A percentile compares a stretch with the other conserved stretches of the same genome.
Conservation (phyloP, 2,113 vertebrate genomes). For the Pampusana beccarii region DNA sequence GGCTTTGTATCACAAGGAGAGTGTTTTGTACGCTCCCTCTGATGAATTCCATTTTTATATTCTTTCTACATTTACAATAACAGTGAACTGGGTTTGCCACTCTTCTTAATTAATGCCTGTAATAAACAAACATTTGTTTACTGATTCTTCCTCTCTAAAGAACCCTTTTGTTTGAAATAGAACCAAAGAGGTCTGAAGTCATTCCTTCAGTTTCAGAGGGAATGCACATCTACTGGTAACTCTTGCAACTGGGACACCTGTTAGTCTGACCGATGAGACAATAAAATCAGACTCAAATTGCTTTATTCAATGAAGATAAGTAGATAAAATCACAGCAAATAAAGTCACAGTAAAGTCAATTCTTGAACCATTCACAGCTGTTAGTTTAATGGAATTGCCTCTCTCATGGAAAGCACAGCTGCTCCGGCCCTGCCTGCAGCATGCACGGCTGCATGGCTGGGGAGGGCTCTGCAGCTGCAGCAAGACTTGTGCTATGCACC, state of each 20-base stretch:
- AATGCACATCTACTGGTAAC: neutral
- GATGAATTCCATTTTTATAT: neutral
- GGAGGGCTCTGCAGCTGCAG: neutral
- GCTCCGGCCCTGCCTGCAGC: constrained; percentile 5
- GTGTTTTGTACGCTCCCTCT: neutral
- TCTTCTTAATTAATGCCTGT: constrained; percentile 16
- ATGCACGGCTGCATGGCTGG: accelerated
- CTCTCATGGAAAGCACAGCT: neutral
- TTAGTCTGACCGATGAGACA: constrained; percentile 1
- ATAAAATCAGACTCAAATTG: constrained; percentile 30
- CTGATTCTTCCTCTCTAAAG: neutral
- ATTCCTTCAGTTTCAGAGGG: neutral
- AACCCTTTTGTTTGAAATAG: neutral
- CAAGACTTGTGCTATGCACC: neutral
- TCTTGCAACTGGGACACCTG: neutral
- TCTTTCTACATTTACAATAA: neutral
- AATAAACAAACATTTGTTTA: neutral
- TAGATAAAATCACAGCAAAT: constrained; percentile 56
- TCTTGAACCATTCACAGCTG: constrained; percentile 43
- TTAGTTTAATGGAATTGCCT: constrained; percentile 43
- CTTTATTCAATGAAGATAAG: constrained; percentile 56
- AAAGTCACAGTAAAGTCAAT: constrained; percentile 38
- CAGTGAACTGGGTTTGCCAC: neutral
- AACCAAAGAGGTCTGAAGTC: neutral
- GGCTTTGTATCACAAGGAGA: neutral